phyloP scores from a whole-genome alignment of 2,113 vertebrate genomes.

The Halcyon malimbica region DNA sequence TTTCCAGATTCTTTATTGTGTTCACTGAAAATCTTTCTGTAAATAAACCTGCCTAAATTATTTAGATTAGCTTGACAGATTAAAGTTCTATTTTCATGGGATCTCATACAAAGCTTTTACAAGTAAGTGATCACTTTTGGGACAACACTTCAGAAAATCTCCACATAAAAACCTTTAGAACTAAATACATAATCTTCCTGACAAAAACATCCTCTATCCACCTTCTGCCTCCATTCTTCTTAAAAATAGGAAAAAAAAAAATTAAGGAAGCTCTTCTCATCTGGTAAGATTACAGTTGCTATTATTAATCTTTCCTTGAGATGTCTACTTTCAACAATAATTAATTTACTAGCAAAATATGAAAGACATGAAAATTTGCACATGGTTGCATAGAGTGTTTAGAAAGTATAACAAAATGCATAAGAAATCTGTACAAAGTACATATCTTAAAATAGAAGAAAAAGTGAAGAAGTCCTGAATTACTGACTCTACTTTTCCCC shows the following conservation, averaged over 20 bases:
- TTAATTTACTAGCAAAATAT: not conserved
- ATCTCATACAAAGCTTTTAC: conserved; percentile 27
- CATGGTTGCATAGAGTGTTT: not conserved
- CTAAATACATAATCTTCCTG: conserved; percentile 10
- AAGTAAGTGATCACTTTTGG: conserved; percentile 34
- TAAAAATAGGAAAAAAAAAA: not conserved
- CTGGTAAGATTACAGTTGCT: not conserved
- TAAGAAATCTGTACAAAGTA: not conserved
- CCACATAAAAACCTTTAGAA: not conserved
- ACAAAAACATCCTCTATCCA: not conserved
- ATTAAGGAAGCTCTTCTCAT: not conserved
- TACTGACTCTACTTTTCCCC: not conserved
- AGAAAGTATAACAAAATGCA: not conserved
- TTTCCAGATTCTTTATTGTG: not conserved
- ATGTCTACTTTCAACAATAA: not conserved
- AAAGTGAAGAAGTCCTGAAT: not conserved
- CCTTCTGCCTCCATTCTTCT: not conserved
- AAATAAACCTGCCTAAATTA: conserved; percentile 36
- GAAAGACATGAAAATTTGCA: not conserved
- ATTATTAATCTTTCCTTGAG: not conserved
- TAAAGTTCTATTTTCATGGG: conserved; percentile 36
- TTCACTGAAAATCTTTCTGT: conserved; percentile 11
- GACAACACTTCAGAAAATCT: conserved; percentile 31
- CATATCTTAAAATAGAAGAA: not conserved
- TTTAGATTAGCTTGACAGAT: conserved; percentile 34